These are phyloP conservation scores for Pseudochaenichthys georgianus DNA, from an alignment of 2,797 vertebrate species.

Conservation along the genomic window DNA sequence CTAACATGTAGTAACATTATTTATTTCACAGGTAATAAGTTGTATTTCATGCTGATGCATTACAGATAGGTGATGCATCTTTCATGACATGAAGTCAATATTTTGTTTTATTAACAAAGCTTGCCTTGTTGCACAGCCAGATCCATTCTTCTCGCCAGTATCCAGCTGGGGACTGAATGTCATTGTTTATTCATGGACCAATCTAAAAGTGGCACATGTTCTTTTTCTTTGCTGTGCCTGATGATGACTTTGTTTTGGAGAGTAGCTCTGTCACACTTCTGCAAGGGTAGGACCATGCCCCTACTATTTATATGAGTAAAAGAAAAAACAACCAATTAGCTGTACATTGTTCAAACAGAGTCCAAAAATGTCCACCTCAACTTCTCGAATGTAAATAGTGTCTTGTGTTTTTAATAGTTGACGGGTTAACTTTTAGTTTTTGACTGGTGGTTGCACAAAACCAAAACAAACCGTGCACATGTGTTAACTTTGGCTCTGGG, in stretches of 20 bases:
- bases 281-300: too few relatives aligned
- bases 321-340: not conserved
- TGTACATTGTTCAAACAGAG: not conserved
- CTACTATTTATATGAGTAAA: not conserved
- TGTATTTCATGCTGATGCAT: constrained; percentile 27
- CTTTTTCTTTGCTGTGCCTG: constrained; percentile 27
- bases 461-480: not conserved
- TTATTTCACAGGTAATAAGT: too few relatives aligned
- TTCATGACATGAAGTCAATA: constrained; percentile 72
- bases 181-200: constrained; percentile 65
- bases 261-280: not conserved
- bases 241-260: constrained; percentile 35
- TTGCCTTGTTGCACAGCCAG: constrained; percentile 47
- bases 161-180: constrained; percentile 54
- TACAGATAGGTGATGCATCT: constrained; percentile 58
- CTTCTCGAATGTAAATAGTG: not conserved
- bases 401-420: not conserved
- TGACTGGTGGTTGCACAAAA: not conserved
- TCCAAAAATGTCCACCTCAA: too few relatives aligned
- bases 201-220: constrained; percentile 38
- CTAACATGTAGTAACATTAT: too few relatives aligned
- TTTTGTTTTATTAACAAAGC: constrained; percentile 65
- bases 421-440: not conserved
- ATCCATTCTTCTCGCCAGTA: constrained; percentile 59
- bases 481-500: not conserved